A percentile compares a stretch with the other conserved stretches of the same genome.
phyloP scores from a whole-genome alignment of 2,888 invertebrate genomes.

The Drosophila nr. perissopoda region DNA sequence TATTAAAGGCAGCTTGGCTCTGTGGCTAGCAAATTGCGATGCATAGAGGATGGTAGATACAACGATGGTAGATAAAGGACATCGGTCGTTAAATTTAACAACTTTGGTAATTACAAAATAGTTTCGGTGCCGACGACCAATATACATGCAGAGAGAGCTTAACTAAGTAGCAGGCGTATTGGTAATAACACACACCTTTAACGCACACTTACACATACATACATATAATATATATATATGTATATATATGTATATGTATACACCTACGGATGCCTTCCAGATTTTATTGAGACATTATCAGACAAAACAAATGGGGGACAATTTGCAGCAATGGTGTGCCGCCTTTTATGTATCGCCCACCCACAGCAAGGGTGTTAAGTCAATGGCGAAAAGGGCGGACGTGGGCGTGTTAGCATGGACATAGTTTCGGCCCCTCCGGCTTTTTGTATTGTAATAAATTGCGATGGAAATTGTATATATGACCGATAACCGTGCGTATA shows the following conservation, averaged over 20 bases:
- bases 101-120: slow-evolving; percentile 77
- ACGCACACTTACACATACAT: slow-evolving; percentile 7
- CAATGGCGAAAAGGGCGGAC: slow-evolving; percentile 27
- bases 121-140: slow-evolving; percentile 45
- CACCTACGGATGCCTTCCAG: slow-evolving; percentile 60
- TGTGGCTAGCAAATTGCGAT: slow-evolving; percentile 25
- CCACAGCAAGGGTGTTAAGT: slow-evolving; percentile 52
- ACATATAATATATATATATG: not conserved
- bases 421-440: slow-evolving; percentile 55
- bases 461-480: slow-evolving; percentile 50
- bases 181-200: slow-evolving; percentile 48
- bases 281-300: slow-evolving; percentile 77
- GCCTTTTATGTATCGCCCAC: slow-evolving; percentile 59
- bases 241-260: not conserved
- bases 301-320: slow-evolving; percentile 74
- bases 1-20: slow-evolving; percentile 28
- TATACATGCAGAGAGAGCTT: slow-evolving; percentile 17
- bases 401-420: slow-evolving; percentile 42
- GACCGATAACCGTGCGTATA: slow-evolving; percentile 68
- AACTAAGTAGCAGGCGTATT: slow-evolving; percentile 47
- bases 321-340: slow-evolving; percentile 61
- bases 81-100: slow-evolving; percentile 65
- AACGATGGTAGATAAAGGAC: slow-evolving; percentile 20
- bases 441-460: slow-evolving; percentile 56
- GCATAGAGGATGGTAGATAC: not conserved